These are phyloP conservation scores for Oegoconia quadripuncta DNA, from an alignment of 2,888 invertebrate species.

Conservation along the genomic window DNA sequence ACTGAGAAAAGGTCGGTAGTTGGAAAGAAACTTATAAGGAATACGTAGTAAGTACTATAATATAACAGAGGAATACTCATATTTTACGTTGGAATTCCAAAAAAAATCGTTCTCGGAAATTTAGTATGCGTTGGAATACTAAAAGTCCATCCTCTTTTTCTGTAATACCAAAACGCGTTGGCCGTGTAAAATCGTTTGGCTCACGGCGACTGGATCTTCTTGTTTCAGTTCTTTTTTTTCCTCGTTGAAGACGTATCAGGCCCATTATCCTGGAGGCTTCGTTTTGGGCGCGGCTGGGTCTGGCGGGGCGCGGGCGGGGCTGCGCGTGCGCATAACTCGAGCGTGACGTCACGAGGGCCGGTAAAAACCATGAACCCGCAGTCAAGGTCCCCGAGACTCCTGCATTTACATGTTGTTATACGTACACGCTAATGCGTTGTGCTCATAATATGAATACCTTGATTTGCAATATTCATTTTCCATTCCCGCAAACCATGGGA, in stretches of 20 bases:
- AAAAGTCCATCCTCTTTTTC: conserved; percentile 37
- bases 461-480: conserved; percentile 20
- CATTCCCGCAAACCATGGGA: conserved; percentile 14
- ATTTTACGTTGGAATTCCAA: too few relatives aligned
- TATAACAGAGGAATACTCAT: too few relatives aligned
- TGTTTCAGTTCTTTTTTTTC: conserved; percentile 60
- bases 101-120: too few relatives aligned
- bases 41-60: too few relatives aligned
- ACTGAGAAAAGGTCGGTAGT: too few relatives aligned
- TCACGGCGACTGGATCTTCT: conserved; percentile 54
- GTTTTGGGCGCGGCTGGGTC: conserved; percentile 21
- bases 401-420: conserved; percentile 54
- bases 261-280: conserved; percentile 68
- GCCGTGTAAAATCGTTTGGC: conserved; percentile 63
- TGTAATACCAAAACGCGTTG: conserved; percentile 53
- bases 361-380: conserved; percentile 70
- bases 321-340: conserved; percentile 54
- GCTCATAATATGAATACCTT: conserved; percentile 29
- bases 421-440: conserved; percentile 40
- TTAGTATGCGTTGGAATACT: background rate
- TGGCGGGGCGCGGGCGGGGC: conserved; percentile 14
- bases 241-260: conserved; percentile 68
- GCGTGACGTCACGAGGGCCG: conserved; percentile 66
- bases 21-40: too few relatives aligned
- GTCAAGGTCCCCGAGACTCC: conserved; percentile 55